phyloP scores from a whole-genome alignment of 2,113 vertebrate species.

The Chaetorhynchus papuensis region DNA sequence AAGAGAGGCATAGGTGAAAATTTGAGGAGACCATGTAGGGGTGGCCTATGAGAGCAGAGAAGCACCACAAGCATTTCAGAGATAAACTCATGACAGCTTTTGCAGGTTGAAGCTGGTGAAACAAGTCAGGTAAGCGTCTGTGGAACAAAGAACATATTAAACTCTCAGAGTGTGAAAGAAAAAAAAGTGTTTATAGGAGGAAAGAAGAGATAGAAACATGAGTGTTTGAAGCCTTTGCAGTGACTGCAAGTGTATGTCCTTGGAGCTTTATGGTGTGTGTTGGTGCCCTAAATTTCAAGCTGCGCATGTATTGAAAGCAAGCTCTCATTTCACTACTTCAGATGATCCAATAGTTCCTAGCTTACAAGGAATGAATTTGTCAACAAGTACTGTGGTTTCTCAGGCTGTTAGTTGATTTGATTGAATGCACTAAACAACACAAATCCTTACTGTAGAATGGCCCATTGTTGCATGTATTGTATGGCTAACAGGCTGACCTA shows the following conservation, averaged over 20 bases:
- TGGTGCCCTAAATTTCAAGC: not conserved
- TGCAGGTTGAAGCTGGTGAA: not conserved
- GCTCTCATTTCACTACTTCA: not conserved
- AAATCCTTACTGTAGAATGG: not conserved
- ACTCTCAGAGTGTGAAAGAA: not conserved
- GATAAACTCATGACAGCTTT: fast-evolving
- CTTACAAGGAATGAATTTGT: not conserved
- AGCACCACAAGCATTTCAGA: not conserved
- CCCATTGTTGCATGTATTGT: not conserved
- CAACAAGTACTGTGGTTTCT: not conserved
- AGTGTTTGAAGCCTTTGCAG: not conserved
- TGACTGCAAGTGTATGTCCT: not conserved
- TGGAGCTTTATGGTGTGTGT: not conserved
- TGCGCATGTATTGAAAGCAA: not conserved
- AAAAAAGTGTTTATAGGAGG: not conserved
- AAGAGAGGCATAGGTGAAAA: not conserved
- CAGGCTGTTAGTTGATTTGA: not conserved
- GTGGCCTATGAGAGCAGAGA: not conserved
- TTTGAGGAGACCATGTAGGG: not conserved
- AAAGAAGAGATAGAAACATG: not conserved
- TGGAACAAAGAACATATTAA: not conserved
- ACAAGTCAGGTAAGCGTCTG: not conserved
- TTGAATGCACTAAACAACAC: not conserved
- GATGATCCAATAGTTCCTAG: not conserved
- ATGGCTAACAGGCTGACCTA: not conserved